Evolutionary conservation across 1,140 invertebrate genomes (phyloP).

Genomic region (Sitobion miscanthi): DNA sequence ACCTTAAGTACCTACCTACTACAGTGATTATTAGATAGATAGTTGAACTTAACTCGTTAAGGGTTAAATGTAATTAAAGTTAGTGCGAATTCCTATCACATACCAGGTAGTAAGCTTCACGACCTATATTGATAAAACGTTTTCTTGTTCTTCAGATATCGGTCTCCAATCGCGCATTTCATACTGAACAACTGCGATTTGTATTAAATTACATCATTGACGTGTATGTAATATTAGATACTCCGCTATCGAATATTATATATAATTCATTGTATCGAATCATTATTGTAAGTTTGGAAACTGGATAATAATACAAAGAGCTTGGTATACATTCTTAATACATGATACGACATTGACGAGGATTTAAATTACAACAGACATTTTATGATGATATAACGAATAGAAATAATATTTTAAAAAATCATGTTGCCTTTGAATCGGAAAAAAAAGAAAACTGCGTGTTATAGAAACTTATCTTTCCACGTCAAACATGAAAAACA

Average conservation of each 20-base stretch:
- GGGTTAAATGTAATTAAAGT: constrained; percentile 38
- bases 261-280: neutral
- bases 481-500: neutral
- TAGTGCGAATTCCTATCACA: neutral
- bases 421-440: neutral
- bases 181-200: neutral
- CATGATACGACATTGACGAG: neutral
- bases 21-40: constrained; percentile 43
- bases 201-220: constrained; percentile 23
- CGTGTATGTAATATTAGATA: neutral
- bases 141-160: constrained; percentile 3
- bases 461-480: neutral
- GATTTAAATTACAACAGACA: neutral
- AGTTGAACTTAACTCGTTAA: constrained; percentile 41
- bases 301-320: neutral
- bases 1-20: constrained; percentile 15
- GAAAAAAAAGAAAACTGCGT: neutral
- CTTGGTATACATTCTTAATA: neutral
- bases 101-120: constrained; percentile 15
- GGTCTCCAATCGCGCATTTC: neutral
- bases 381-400: neutral
- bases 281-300: neutral
- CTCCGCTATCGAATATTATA: neutral
- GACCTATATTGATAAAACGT: neutral
- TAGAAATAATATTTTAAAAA: neutral